Percentiles rank a stretch among this genome's conserved stretches.
phyloP scores from a whole-genome alignment of 2,888 invertebrate species.

The Drosophila cyrtoloma region DNA sequence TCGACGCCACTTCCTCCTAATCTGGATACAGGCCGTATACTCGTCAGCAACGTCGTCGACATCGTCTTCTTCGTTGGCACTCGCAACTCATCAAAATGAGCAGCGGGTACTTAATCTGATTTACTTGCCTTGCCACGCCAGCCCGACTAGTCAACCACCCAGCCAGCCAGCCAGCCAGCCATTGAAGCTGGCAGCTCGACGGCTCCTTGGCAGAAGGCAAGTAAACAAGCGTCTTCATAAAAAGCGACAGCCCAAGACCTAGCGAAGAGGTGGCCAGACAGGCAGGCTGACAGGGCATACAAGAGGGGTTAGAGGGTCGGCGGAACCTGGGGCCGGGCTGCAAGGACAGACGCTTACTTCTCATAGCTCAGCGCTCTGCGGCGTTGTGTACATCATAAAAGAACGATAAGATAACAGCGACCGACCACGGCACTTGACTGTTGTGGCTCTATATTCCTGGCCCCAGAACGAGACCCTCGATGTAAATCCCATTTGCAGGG shows the following conservation, averaged over 20 bases:
- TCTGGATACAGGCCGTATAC: constrained; percentile 39
- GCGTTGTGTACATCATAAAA: constrained; percentile 80
- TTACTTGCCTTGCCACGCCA: constrained; percentile 65
- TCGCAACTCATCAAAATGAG: constrained; percentile 79
- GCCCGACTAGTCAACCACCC: constrained; percentile 8
- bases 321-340: background rate
- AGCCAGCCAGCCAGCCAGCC: constrained; percentile 25
- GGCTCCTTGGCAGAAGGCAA: constrained; percentile 56
- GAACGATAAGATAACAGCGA: constrained; percentile 74
- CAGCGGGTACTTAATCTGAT: constrained; percentile 81
- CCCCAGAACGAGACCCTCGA: background rate
- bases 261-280: constrained; percentile 20
- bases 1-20: constrained; percentile 12
- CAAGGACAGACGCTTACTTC: constrained; percentile 31
- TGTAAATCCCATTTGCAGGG: constrained; percentile 7
- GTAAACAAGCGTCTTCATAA: constrained; percentile 80
- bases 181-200: constrained; percentile 37
- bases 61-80: constrained; percentile 41
- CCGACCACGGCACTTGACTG: constrained; percentile 64
- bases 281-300: constrained; percentile 11
- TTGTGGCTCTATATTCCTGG: constrained; percentile 24
- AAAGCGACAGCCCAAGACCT: constrained; percentile 64
- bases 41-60: constrained; percentile 21
- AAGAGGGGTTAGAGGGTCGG: background rate
- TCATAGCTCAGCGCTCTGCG: constrained; percentile 59